These are phyloP conservation scores for Lophotriccus pileatus DNA, from an alignment of 2,797 vertebrate species.

Conservation along the genomic window DNA sequence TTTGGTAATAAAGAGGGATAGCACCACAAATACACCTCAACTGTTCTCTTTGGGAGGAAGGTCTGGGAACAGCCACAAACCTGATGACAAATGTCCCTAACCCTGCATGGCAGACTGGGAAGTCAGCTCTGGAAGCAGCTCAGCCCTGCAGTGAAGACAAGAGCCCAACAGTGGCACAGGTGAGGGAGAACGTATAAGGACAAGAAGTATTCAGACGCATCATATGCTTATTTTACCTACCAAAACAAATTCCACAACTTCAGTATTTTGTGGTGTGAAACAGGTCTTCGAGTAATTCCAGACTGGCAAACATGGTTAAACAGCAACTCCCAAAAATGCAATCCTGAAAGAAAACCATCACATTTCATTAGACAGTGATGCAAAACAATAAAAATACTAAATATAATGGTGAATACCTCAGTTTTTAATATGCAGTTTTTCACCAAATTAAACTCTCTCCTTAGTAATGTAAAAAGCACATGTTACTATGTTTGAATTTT, in stretches of 20 bases:
- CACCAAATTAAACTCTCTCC: neutral
- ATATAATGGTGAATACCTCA: neutral
- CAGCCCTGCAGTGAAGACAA: neutral
- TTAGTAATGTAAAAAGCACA: neutral
- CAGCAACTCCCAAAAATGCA: conserved; percentile 27
- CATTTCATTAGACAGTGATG: neutral
- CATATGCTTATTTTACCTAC: conserved; percentile 37
- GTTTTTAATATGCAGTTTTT: neutral
- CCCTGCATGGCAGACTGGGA: fast-evolving
- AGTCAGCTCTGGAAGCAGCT: neutral
- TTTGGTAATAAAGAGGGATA: neutral
- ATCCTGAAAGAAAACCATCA: conserved; percentile 48
- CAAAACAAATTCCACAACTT: conserved; percentile 38
- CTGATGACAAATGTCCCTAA: neutral
- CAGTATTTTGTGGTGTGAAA: conserved; percentile 36
- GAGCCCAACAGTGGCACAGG: neutral
- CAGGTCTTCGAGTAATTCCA: conserved; percentile 58
- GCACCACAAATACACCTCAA: neutral
- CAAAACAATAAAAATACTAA: neutral
- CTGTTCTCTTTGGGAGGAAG: neutral
- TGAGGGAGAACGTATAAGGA: neutral
- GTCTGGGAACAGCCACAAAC: neutral
- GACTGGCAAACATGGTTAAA: conserved; percentile 60
- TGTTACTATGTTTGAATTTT: neutral
- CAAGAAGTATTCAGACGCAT: neutral